Percentiles rank a stretch among this genome's conserved stretches.
Conservation (phyloP, 1,140 invertebrate species). For the Pseudobourletiella spinata region DNA sequence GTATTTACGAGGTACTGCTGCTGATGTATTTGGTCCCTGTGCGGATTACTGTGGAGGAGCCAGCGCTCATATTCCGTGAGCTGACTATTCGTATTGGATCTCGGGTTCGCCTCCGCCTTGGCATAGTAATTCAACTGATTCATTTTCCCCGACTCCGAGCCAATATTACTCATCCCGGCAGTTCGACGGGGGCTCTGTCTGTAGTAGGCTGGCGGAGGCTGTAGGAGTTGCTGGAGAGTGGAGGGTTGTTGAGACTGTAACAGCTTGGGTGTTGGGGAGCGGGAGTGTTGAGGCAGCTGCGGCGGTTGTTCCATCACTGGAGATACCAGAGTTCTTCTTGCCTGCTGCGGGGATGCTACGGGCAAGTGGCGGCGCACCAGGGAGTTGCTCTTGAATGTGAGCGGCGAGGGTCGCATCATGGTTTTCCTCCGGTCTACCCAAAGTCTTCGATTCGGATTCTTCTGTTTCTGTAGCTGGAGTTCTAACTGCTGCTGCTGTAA, state of each 20-base stretch:
- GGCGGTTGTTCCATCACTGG: neutral
- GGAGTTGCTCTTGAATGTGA: too few relatives aligned
- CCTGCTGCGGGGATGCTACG: neutral
- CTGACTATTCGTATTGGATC: constrained; percentile 12
- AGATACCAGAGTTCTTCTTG: neutral
- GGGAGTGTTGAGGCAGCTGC: neutral
- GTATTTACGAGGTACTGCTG: neutral
- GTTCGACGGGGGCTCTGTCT: too few relatives aligned
- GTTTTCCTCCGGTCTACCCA: neutral
- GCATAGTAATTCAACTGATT: constrained; percentile 20
- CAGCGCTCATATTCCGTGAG: constrained; percentile 24
- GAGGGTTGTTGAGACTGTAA: neutral
- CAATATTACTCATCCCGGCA: too few relatives aligned
- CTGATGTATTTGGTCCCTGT: neutral
- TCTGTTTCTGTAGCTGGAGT: neutral
- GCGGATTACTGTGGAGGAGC: constrained; percentile 1
- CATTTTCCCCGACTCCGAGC: too few relatives aligned
- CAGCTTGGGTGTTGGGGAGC: neutral
- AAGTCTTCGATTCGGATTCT: constrained; percentile 3
- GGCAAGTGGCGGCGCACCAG: neutral
- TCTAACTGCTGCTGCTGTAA: neutral
- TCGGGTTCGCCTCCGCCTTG: constrained; percentile 7
- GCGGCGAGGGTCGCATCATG: neutral
- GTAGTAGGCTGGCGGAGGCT: neutral
- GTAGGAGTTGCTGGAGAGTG: neutral